Evolutionary conservation across 2,888 invertebrate genomes (phyloP), one percentile per base, ranked within the genome.

Genomic region (Biston stratarius): DNA sequence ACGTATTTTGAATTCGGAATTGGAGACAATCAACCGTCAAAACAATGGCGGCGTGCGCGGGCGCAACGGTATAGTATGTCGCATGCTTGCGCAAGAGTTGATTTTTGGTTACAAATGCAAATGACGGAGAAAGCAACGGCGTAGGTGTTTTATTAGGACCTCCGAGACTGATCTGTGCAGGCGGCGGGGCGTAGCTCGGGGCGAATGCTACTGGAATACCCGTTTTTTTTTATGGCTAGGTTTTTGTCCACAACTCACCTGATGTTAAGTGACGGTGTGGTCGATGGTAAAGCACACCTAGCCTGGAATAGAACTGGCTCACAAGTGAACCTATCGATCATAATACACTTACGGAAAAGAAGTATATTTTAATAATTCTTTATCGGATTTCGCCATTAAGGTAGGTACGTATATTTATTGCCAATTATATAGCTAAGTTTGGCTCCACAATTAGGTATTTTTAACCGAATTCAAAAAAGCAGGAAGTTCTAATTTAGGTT

Each of bases 71-170:
- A 70, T 67, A 65, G 62, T 48, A 63, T 70, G 65, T 60, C 63
- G 33, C 53, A 34, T 38, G 42, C 15, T 71, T 69, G 67, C 67
- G 74, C 58, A 72, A 72, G 44, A 59, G 36, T 60, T 63, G 62
- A 62, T 62, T 62, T 67, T 68, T 33, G 63, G 63, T 68, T 68
- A 68, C 68, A 59, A 69, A 77, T 77, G 77, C 75, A 76, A 77
- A 76, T 74, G 74, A 64, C 33, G 71, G 71, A 67, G 77, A 76
- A 75, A 78, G 76, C 61, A 73, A 70, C 64, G 12, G 69, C 60
- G 75, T 74, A 70, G 74, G 75, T 64, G 67, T 70, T 72, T 75
- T 73, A 75, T 73, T 75, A 72, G 72, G 67, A 75, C 68, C 72
- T 71, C 67, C 58, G 63, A 61, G 53, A 42, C 33, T n/a, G 61